Base-by-base conservation (phyloP, 2,113 vertebrate genomes). In the Gobius niger region DNA sequence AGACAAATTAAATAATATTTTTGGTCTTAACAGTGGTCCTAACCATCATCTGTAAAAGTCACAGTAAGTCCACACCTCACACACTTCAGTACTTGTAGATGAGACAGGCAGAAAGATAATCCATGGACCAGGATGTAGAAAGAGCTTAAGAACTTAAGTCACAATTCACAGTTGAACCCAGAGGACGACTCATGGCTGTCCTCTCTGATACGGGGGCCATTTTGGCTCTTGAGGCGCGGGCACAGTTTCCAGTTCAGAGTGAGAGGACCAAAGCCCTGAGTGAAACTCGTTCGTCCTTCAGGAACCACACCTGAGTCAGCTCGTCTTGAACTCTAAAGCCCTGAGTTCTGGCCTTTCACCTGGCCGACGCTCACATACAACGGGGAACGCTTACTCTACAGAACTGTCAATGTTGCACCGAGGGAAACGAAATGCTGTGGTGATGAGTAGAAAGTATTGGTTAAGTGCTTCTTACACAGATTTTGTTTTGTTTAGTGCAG, bases 151-250 rank as follows among this genome's bases (percentile, higher is more conserved):
- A 34, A 78, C 46, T 16, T 18, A 70, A 73, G 71, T 75, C 71
- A 57, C 51, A 75, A 82, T 88, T 90, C 90, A 90, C 87, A 91
- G 88, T 87, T 87, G 12, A 74, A 80, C 74, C 44, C 79, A 84
- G 80, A 82, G 63, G 65, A 80, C 19, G 46, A 18, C 16, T 73
- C 41, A 14, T 6, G 11, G 18, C 59, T 54, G 68, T 60, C 74
- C 8, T 77, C 80, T 76, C 67, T 68, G 65, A 69, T 8, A 13
- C n/a, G 44, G 76, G 83, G 85, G 57, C 62, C 56, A 12, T 80
- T 80, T 83, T 74, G 86, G 77, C 82, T 86, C 69, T 85, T 60
- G 73, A 83, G 76, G 77, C 66, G 73, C 41, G 83, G 78, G 81
- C 73, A 83, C 83, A 79, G 80, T 83, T 88, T 88, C 73, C 70